A percentile compares a stretch with the other conserved stretches of the same genome.
Evolutionary conservation across 2,113 vertebrate species (phyloP).

Genomic region (Xyrauchen texanus): DNA sequence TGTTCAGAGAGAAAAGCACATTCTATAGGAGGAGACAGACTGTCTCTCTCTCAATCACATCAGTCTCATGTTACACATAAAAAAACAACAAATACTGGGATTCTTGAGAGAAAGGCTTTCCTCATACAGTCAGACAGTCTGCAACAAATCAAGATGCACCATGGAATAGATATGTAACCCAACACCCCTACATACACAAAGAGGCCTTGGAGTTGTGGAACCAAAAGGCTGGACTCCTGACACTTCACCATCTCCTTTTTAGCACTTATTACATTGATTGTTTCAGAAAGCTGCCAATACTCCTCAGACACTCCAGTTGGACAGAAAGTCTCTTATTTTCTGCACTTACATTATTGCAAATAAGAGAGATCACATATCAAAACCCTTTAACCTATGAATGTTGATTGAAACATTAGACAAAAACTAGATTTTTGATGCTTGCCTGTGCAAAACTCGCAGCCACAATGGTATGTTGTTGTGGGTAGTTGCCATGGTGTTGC

Average conservation of each 20-base stretch:
- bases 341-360: too few relatives aligned
- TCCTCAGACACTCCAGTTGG: too few relatives aligned
- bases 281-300: conserved; percentile 3
- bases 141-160: conserved; percentile 10
- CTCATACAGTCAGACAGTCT: background rate
- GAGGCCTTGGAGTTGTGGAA: background rate
- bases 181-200: background rate
- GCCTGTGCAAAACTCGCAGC: too few relatives aligned
- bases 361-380: too few relatives aligned
- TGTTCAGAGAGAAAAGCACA: conserved; percentile 3
- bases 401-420: too few relatives aligned
- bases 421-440: too few relatives aligned
- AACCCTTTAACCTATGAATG: too few relatives aligned
- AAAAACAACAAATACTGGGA: background rate
- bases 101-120: background rate
- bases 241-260: background rate
- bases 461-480: too few relatives aligned
- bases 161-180: conserved; percentile 6
- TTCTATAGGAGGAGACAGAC: conserved; percentile 8
- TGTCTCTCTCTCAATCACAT: conserved; percentile 22
- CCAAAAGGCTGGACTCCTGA: background rate
- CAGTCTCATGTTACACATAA: conserved; percentile 22
- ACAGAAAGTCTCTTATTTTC: too few relatives aligned
- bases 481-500: too few relatives aligned
- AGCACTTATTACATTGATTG: conserved; percentile 7